Percentiles rank a stretch among this genome's conserved stretches.
Conservation (phyloP, 1,140 invertebrate species). For the Diuraphis noxia region DNA sequence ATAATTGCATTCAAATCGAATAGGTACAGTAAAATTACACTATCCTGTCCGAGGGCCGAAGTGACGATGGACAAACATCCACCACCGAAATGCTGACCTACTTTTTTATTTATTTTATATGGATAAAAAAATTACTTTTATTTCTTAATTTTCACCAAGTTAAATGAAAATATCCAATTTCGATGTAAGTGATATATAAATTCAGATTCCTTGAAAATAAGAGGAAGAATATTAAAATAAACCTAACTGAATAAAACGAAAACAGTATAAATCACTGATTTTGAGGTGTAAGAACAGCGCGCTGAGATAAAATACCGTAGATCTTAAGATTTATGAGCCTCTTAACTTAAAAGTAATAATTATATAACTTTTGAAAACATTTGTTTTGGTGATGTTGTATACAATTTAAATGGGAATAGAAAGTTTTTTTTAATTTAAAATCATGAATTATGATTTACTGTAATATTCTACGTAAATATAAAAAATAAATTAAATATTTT, state of each 20-base stretch:
- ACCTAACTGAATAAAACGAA: background rate
- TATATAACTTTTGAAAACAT: conserved; percentile 28
- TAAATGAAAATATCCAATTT: background rate
- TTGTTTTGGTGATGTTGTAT: background rate
- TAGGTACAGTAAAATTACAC: no score
- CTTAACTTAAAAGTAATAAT: conserved; percentile 14
- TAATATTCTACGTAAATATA: background rate
- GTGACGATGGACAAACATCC: no score
- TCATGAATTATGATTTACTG: background rate
- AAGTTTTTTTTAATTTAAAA: background rate
- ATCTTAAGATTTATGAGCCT: background rate
- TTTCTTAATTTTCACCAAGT: background rate
- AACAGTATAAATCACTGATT: conserved; percentile 14
- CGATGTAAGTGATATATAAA: background rate
- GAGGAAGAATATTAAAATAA: background rate
- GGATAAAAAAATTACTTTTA: background rate
- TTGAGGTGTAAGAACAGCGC: background rate
- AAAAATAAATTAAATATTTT: background rate
- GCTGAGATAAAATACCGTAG: conserved; percentile 7
- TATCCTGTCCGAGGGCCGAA: no score
- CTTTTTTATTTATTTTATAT: background rate
- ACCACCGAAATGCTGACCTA: no score
- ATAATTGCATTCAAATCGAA: no score
- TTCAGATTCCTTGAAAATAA: background rate
- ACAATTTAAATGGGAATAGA: conserved; percentile 22